Base-by-base conservation (phyloP, 2,888 invertebrate species). In the Oegoconia quadripuncta region DNA sequence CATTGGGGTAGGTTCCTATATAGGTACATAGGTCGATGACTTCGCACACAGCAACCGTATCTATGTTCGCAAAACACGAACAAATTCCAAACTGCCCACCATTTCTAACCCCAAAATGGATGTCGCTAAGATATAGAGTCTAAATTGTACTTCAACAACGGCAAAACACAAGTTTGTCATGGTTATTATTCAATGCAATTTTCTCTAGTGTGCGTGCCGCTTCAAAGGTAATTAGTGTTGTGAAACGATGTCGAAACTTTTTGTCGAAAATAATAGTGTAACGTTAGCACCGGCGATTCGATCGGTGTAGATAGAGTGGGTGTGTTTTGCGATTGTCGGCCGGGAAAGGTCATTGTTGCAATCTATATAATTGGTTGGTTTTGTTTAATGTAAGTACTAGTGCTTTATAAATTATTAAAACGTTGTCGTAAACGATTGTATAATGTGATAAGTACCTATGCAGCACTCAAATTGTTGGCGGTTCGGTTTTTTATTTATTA, bases 1-100 rank as follows among this genome's bases (percentile, higher is more conserved):
- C 59, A 66, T 83, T 83, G 83, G 78, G 83, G 77, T 83, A 84
- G 84, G 84, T 78, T 78, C 65, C 48, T 50, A 47, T 33, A 29
- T 37, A 65, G 74, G 72, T 69, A 70, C 73, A n/a, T n/a, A 70
- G 82, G 80, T 83, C 83, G 73, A 69, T 72, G 83, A 81, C 84
- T 77, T 51, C 52, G 59, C 59, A 49, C 62, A 60, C 61, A 54
- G 50, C 58, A 61, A 13, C 23, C 23, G 14, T 18, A n/a, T 16
- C 11, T 22, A 41, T 34, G 16, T 35, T 17, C 15, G 26, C 17
- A 39, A 20, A 31, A 59, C 48, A 44, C 39, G 26, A 12, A 41
- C 55, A 37, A 57, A 42, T 9, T 18, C 30, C 32, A 15, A 4
- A 5, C 9, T 41, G 30, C 51, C 46, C 5, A 17, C 39, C 8